A percentile compares a stretch with the other conserved stretches of the same genome.
These are phyloP conservation scores for Vulpes ferrilata DNA, from an alignment of 2,113 vertebrate species.

Conservation along the genomic window DNA sequence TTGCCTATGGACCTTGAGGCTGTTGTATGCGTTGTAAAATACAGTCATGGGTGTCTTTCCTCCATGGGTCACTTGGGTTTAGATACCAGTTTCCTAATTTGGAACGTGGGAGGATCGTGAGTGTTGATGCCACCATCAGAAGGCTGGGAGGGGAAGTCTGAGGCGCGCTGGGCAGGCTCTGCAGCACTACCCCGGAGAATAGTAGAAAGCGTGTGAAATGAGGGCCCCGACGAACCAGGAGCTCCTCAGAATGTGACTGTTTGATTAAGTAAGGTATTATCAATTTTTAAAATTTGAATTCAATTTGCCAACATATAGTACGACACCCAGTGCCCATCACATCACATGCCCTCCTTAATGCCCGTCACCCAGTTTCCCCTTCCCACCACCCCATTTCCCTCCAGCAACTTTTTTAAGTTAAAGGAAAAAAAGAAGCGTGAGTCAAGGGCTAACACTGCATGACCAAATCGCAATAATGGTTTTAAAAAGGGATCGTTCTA, in stretches of 20 bases:
- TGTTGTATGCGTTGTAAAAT: background rate
- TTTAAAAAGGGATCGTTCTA: background rate
- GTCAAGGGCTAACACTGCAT: background rate
- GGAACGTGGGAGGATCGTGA: background rate
- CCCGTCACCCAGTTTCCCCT: no score
- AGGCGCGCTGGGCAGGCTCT: background rate
- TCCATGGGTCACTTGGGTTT: background rate
- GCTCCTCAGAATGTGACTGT: background rate
- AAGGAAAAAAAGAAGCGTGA: background rate
- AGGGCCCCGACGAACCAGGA: background rate
- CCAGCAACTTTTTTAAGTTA: background rate
- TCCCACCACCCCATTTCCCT: no score
- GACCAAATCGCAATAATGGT: background rate
- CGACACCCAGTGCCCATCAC: no score
- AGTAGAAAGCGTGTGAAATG: background rate
- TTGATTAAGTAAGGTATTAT: background rate
- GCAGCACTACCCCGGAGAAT: background rate
- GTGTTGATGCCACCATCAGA: background rate
- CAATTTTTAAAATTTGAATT: background rate
- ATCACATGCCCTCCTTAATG: no score
- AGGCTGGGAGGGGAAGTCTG: rapidly evolving
- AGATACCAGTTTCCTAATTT: background rate
- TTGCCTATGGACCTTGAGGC: background rate
- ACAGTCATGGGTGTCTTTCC: background rate
- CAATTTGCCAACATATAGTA: no score